Evolutionary conservation across 2,888 invertebrate species (phyloP), one percentile per base, ranked within the genome.

Genomic region (Ypsolopha scabrella): DNA sequence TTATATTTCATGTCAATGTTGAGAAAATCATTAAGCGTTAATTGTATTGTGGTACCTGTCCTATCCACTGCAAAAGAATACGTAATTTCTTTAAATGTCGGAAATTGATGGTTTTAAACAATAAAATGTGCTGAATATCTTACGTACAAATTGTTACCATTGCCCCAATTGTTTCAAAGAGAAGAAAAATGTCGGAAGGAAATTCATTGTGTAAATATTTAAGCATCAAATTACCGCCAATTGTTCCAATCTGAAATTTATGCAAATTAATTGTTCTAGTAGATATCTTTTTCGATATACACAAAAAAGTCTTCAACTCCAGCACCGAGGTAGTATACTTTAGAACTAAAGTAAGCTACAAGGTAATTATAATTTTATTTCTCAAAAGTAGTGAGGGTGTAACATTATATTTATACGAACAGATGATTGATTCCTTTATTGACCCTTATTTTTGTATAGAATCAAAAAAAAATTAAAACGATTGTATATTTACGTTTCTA

Each of bases 201-300:
- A 24, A 24, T 24, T 24, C 24, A 24, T 24, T 24, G 24, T 24
- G 24, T 24, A 24, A 24, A 60, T 92, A 88, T 65, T 92, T 92
- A 46, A 90, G 73, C 85, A 90, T 90, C 36, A 92, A 62, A 63
- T 92, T 92, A 1, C 92, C 92, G 48, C 90, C 92, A 53, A 92
- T 74, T 0, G 89, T 88, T 9, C 89, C 92, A 47, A 88, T 79
- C 89, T 89, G 64, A 55, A 71, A 67, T 60, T 24, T 24, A 51
- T 7, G 46, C 45, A 51, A 24, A 8, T 10, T 24, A 24, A 24
- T 24, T 4, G 4, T 24, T 38, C 2, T 24, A 24, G 24, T 24
- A 38, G 8, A 38, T 10, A 8, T 3, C 2, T 8, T 38, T 8
- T 2, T 6, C 6, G n/a, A 8, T 24, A n/a, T n/a, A n/a, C n/a